phyloP scores from a whole-genome alignment of 1,140 invertebrate species.

The Archegozetes longisetosus region DNA sequence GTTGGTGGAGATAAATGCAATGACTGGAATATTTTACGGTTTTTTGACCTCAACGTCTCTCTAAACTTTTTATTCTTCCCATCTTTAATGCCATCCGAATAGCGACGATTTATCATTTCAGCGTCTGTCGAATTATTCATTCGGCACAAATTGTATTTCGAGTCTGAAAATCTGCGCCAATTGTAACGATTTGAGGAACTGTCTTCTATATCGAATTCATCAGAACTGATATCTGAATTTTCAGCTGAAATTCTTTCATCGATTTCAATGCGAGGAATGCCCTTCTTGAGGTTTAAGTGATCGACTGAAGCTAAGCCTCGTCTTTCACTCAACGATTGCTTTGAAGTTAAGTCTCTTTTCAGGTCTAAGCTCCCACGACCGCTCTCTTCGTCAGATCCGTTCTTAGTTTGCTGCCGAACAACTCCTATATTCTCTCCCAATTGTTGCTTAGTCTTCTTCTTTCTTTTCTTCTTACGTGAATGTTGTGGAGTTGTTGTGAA shows the following conservation, averaged over 20 bases:
- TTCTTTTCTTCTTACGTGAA: neutral
- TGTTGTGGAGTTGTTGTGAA: neutral
- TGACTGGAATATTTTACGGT: neutral
- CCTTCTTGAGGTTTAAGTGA: neutral
- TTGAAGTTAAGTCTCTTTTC: neutral
- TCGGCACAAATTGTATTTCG: neutral
- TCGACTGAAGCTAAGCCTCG: neutral
- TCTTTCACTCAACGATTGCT: neutral
- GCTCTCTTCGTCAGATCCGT: slow-evolving; percentile 44
- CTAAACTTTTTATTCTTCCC: neutral
- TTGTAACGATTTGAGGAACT: neutral
- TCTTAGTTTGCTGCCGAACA: neutral
- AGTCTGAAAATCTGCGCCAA: neutral
- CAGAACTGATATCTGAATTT: neutral
- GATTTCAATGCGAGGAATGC: neutral
- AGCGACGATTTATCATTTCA: neutral
- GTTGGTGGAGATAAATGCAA: neutral
- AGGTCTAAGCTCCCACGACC: slow-evolving; percentile 43
- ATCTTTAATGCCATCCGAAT: neutral
- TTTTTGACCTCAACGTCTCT: neutral
- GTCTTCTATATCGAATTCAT: neutral
- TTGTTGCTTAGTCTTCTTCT: neutral
- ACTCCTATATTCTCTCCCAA: neutral
- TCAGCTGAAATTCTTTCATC: neutral
- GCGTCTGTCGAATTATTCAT: neutral